These are phyloP conservation scores for Morpho achilles DNA, from an alignment of 2,888 invertebrate species.

Conservation along the genomic window DNA sequence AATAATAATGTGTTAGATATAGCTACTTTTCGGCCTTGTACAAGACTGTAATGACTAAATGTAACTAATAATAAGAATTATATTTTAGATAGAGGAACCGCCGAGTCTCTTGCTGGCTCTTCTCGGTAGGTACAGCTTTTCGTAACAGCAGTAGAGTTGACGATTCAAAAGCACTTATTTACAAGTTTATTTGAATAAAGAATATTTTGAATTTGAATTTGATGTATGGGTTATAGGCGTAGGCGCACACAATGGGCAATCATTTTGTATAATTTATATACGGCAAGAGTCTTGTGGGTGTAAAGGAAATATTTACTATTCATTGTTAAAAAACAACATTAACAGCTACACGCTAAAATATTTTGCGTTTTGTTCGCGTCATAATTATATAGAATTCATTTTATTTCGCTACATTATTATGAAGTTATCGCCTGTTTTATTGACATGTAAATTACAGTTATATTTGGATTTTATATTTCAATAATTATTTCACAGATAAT, in stretches of 20 bases:
- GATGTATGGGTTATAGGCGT: too few relatives aligned
- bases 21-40: too few relatives aligned
- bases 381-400: constrained; percentile 14
- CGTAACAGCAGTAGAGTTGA: too few relatives aligned
- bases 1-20: too few relatives aligned
- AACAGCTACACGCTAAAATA: constrained; percentile 27
- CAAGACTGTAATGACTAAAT: too few relatives aligned
- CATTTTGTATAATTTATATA: constrained; percentile 23
- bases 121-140: too few relatives aligned
- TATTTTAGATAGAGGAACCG: too few relatives aligned
- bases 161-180: too few relatives aligned
- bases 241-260: constrained; percentile 18
- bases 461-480: not conserved
- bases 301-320: constrained; percentile 32
- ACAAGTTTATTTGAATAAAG: too few relatives aligned
- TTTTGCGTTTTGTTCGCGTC: constrained; percentile 17
- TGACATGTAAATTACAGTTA: constrained; percentile 12
- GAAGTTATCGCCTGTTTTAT: constrained; percentile 13
- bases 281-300: constrained; percentile 21
- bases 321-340: constrained; percentile 27
- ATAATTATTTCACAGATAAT: not conserved
- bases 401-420: constrained; percentile 3
- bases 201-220: too few relatives aligned
- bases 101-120: too few relatives aligned
- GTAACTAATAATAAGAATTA: too few relatives aligned